Evolutionary conservation across 1,140 invertebrate genomes (phyloP).

Genomic region (Zaprionus camerounensis): DNA sequence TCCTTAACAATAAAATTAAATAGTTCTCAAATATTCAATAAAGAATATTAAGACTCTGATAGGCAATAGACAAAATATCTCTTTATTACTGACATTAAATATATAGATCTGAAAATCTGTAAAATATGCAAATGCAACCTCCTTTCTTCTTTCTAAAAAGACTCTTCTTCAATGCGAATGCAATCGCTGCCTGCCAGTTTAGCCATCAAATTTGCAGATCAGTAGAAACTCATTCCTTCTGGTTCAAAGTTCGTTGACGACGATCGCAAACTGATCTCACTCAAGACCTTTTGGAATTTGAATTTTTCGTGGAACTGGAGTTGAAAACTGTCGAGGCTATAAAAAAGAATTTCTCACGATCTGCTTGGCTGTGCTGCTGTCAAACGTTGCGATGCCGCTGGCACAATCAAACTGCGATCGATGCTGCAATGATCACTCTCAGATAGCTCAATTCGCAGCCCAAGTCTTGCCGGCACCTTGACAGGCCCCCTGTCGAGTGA

Average conservation of each 20-base stretch:
- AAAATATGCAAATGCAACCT: background rate
- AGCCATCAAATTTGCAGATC: background rate
- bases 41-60: no score
- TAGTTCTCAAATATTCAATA: no score
- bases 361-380: slow-evolving; percentile 43
- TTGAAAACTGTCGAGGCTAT: slow-evolving; percentile 9
- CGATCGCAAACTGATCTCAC: slow-evolving; percentile 5
- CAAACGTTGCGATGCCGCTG: slow-evolving; percentile 53
- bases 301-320: slow-evolving; percentile 23
- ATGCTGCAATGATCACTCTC: slow-evolving; percentile 50
- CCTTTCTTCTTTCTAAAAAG: background rate
- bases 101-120: background rate
- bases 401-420: slow-evolving; percentile 64
- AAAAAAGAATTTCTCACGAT: slow-evolving; percentile 65
- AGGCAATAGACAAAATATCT: no score
- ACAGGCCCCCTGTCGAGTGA: slow-evolving; percentile 16
- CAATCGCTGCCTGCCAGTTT: background rate
- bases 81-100: no score
- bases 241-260: slow-evolving; percentile 4
- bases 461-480: slow-evolving; percentile 26
- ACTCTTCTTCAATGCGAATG: background rate
- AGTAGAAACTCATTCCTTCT: background rate
- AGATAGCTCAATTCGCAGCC: slow-evolving; percentile 51
- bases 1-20: no score
- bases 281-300: slow-evolving; percentile 20